phyloP scores from a whole-genome alignment of 2,797 vertebrate genomes.

The Miichthys miiuy region DNA sequence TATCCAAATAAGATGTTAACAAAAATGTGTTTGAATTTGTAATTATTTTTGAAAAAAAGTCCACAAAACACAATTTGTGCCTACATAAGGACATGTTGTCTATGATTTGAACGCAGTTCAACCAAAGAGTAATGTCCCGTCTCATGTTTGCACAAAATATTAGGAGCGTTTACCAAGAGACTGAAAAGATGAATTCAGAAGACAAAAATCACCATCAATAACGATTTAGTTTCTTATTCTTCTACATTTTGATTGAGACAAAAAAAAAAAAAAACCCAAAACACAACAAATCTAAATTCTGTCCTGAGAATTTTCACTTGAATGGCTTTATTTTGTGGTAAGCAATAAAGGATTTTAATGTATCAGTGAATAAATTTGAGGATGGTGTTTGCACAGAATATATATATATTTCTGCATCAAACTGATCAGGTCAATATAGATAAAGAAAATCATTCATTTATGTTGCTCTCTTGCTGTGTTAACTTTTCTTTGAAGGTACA shows the following conservation, averaged over 20 bases:
- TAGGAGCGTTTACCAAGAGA: not conserved
- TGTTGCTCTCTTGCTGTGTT: not conserved
- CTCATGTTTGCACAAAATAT: not conserved
- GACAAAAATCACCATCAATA: not conserved
- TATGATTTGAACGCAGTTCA: no score
- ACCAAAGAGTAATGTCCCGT: no score
- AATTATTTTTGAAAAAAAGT: no score
- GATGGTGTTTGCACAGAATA: not conserved
- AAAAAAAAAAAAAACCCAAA: not conserved
- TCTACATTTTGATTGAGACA: constrained; percentile 86
- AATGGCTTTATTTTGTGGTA: not conserved
- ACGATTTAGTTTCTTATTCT: constrained; percentile 82
- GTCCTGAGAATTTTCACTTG: not conserved
- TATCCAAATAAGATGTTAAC: no score
- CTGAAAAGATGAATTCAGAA: not conserved
- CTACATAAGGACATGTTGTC: no score
- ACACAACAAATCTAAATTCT: not conserved
- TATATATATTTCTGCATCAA: not conserved
- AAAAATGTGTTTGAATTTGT: no score
- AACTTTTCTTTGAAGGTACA: not conserved
- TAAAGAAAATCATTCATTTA: not conserved
- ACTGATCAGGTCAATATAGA: not conserved
- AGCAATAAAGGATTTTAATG: not conserved
- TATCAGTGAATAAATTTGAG: not conserved
- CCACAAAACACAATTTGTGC: no score